A percentile compares a stretch with the other conserved stretches of the same genome.
Conservation (phyloP, 1,140 invertebrate genomes). For the Glossosoma conforme region DNA sequence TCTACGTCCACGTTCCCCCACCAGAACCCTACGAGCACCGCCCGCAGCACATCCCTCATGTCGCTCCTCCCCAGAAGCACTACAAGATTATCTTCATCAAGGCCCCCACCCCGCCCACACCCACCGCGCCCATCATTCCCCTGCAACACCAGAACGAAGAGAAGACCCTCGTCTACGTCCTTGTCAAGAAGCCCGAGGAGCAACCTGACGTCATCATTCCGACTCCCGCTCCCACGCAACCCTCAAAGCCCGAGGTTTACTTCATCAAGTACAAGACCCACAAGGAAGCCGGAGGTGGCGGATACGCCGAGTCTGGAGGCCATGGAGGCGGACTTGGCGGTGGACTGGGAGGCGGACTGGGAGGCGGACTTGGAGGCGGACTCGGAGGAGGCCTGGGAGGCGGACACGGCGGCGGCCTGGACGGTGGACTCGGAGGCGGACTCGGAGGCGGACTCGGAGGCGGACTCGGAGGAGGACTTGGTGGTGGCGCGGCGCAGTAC, state of each 20-base stretch:
- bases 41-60: conserved; percentile 49
- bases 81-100: conserved; percentile 90
- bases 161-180: conserved; percentile 84
- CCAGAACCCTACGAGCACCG: conserved; percentile 71
- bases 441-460: conserved; percentile 45
- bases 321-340: conserved; percentile 10
- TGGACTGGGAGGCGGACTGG: conserved; percentile 29
- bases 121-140: conserved; percentile 69
- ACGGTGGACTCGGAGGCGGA: conserved; percentile 1
- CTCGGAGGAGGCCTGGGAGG: conserved; percentile 35
- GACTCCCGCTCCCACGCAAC: conserved; percentile 72
- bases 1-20: conserved; percentile 81
- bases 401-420: conserved; percentile 31
- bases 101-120: conserved; percentile 73
- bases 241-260: conserved; percentile 81
- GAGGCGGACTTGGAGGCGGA: conserved; percentile 11
- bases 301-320: conserved; percentile 34
- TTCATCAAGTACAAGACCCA: conserved; percentile 85
- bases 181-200: conserved; percentile 83
- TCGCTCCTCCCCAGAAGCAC: conserved; percentile 75
- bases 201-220: conserved; percentile 72
- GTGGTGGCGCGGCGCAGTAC: conserved; percentile 27
- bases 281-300: conserved; percentile 32
- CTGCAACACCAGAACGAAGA: conserved; percentile 75
- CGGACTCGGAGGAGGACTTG: conserved; percentile 35